Evolutionary conservation across 1,140 invertebrate species (phyloP).

Genomic region (Callitettix versicolor): DNA sequence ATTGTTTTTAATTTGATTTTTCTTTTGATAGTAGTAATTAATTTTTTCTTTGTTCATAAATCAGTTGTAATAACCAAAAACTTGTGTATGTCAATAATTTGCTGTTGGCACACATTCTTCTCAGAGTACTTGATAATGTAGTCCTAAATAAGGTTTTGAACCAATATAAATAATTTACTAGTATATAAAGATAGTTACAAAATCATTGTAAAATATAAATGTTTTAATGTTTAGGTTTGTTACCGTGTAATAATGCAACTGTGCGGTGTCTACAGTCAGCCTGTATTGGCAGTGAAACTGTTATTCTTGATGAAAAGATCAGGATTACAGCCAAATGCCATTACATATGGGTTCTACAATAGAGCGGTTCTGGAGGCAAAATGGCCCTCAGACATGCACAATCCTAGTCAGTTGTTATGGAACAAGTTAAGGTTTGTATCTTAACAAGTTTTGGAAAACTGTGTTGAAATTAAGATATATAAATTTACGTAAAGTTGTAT

Average conservation of each 20-base stretch:
- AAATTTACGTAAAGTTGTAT: neutral
- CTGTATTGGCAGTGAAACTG: slow-evolving; percentile 88
- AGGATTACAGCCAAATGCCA: slow-evolving; percentile 89
- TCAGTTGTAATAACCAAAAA: no score
- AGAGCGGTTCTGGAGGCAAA: slow-evolving; percentile 82
- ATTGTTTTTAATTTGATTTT: no score
- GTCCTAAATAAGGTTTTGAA: no score
- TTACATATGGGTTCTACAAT: slow-evolving; percentile 90
- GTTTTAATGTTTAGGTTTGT: slow-evolving; percentile 70
- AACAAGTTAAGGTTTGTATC: slow-evolving; percentile 63
- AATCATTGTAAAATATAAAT: no score
- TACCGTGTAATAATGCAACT: slow-evolving; percentile 98
- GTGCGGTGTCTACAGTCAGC: slow-evolving; percentile 88
- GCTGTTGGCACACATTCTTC: no score
- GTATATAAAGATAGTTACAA: no score
- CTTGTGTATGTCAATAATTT: no score
- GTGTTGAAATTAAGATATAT: neutral
- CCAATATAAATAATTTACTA: no score
- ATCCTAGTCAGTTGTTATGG: slow-evolving; percentile 77
- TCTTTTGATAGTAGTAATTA: no score
- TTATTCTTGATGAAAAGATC: slow-evolving; percentile 91
- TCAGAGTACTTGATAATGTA: no score
- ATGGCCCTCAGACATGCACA: slow-evolving; percentile 82
- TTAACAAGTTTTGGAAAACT: no score
- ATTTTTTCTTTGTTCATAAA: no score